phyloP scores from a whole-genome alignment of 2,113 vertebrate species.

The Terrapene triunguis region DNA sequence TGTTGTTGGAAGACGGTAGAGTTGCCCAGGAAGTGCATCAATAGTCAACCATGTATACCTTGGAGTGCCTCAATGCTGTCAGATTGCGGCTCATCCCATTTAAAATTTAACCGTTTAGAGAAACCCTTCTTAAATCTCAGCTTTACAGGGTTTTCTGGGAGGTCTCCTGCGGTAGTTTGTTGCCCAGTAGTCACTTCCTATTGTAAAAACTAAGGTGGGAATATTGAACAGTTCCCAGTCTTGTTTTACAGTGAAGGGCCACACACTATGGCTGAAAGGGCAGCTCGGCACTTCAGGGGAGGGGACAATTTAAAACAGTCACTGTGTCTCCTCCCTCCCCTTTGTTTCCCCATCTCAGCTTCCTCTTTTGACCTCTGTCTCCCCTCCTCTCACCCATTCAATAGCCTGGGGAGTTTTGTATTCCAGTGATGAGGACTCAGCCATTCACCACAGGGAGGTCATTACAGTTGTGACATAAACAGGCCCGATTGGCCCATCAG shows the following conservation, averaged over 20 bases:
- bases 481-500: not conserved
- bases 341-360: constrained; percentile 19
- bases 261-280: not conserved
- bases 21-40: not conserved
- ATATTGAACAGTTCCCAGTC: not conserved
- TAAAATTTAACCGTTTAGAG: not conserved
- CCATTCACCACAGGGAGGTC: accelerated
- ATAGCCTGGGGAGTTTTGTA: not conserved
- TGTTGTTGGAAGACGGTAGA: not conserved
- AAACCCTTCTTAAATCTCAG: not conserved
- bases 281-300: not conserved
- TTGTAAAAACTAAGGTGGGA: not conserved
- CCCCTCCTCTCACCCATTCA: not conserved
- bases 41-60: not conserved
- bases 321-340: not conserved
- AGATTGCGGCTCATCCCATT: not conserved
- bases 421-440: not conserved
- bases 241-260: constrained; percentile 26
- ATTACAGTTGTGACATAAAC: not conserved
- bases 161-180: not conserved
- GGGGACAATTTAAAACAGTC: constrained; percentile 23
- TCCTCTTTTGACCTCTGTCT: constrained; percentile 15
- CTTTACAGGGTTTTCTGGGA: not conserved
- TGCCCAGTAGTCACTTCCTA: not conserved
- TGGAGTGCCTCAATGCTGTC: not conserved